These are phyloP conservation scores for Maniola jurtina DNA, from an alignment of 1,140 invertebrate genomes.

Conservation along the genomic window DNA sequence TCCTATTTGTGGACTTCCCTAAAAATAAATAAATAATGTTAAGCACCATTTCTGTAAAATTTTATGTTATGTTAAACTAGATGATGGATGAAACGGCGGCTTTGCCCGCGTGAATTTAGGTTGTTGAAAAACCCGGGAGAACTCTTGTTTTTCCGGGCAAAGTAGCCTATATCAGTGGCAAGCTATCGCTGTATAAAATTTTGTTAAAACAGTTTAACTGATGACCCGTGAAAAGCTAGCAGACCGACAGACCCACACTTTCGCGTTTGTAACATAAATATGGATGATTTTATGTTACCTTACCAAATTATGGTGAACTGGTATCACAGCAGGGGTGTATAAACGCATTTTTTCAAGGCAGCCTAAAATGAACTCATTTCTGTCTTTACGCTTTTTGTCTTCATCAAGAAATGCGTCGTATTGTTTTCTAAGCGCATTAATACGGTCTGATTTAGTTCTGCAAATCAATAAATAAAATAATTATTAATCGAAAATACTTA, in stretches of 20 bases:
- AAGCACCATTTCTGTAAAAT: not conserved
- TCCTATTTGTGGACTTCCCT: constrained; percentile 17
- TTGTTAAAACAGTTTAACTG: too few species aligned
- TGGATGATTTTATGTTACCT: not conserved
- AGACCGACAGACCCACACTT: too few species aligned
- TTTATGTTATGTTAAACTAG: not conserved
- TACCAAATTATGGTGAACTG: constrained; percentile 36
- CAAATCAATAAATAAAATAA: constrained; percentile 21
- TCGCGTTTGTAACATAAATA: not conserved
- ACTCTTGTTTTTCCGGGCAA: too few species aligned
- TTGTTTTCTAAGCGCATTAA: constrained; percentile 65
- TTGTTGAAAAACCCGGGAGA: too few species aligned
- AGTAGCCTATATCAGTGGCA: too few species aligned
- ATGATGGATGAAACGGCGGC: too few species aligned
- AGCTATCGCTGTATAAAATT: too few species aligned
- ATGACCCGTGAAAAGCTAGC: too few species aligned
- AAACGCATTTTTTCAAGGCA: constrained; percentile 61
- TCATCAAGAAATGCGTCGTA: constrained; percentile 70
- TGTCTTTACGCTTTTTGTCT: constrained; percentile 63
- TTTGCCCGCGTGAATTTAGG: too few species aligned
- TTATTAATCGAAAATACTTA: not conserved
- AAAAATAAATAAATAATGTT: constrained; percentile 4
- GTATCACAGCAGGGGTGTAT: constrained; percentile 36
- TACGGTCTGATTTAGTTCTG: constrained; percentile 60
- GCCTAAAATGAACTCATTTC: constrained; percentile 66